Conservation (phyloP, 2,797 vertebrate genomes). For the Spatula clypeata region DNA sequence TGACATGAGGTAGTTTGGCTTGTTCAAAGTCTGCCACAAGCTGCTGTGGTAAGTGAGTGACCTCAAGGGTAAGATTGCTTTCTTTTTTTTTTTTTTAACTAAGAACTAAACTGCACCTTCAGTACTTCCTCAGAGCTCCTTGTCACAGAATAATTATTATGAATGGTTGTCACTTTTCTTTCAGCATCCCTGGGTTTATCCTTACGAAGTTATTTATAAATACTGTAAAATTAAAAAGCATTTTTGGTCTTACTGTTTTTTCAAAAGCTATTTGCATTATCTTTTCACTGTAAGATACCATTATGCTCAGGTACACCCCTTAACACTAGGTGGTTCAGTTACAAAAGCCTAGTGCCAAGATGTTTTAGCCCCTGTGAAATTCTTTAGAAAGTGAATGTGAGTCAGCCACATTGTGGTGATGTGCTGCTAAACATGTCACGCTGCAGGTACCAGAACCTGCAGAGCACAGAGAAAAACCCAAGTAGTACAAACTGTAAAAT, state of each 20-base stretch:
- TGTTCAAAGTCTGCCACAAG: not conserved
- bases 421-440: rapidly evolving
- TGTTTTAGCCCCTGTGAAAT: not conserved
- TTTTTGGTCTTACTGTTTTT: not conserved
- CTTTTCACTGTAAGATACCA: not conserved
- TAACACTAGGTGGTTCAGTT: not conserved
- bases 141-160: not conserved
- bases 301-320: not conserved
- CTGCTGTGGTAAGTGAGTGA: not conserved
- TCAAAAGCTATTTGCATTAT: not conserved
- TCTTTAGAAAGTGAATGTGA: not conserved
- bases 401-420: not conserved
- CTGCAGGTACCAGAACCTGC: not conserved
- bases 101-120: not conserved
- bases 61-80: not conserved
- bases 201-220: not conserved
- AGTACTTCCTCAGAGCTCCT: not conserved
- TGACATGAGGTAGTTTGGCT: not conserved
- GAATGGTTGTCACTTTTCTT: not conserved
- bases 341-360: not conserved
- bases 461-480: not conserved
- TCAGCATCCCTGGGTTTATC: not conserved
- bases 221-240: not conserved
- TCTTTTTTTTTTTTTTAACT: not conserved
- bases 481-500: not conserved